Conservation (phyloP, 2,888 invertebrate genomes). For the Drosophila mimetica region DNA sequence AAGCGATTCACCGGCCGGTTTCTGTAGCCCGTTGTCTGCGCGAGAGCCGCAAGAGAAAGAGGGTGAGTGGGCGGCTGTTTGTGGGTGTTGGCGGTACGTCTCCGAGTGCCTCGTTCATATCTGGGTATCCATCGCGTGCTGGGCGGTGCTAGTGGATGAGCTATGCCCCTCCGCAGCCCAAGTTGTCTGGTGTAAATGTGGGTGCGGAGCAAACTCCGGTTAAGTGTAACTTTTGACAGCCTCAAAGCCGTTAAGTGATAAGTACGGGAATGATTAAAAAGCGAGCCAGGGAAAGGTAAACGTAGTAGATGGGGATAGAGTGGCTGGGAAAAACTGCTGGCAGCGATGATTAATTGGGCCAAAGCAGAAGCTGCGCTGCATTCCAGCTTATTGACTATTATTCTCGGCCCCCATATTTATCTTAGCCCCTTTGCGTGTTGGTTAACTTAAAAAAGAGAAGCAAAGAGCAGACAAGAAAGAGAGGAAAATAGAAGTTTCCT, state of each 20-base stretch:
- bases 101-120: constrained; percentile 5
- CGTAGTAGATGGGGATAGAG: not conserved
- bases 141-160: constrained; percentile 23
- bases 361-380: constrained; percentile 50
- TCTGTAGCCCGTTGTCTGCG: constrained; percentile 26
- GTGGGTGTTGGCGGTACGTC: constrained; percentile 20
- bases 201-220: constrained; percentile 26
- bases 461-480: not conserved
- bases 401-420: constrained; percentile 14
- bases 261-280: constrained; percentile 28
- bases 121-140: constrained; percentile 58
- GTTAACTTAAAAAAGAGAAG: not conserved
- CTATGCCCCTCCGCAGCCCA: not conserved
- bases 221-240: constrained; percentile 72
- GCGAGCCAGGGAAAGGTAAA: constrained; percentile 9
- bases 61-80: not conserved
- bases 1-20: constrained; percentile 71
- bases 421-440: constrained; percentile 18
- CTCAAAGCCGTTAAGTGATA: constrained; percentile 54
- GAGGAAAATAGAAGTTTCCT: constrained; percentile 17
- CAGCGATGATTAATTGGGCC: constrained; percentile 43
- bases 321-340: constrained; percentile 26
- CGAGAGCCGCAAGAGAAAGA: not conserved
- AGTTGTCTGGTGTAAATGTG: not conserved
- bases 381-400: constrained; percentile 44